Conservation (phyloP, 92 coral and sea anemone species). For the Heliopora coerulea region DNA sequence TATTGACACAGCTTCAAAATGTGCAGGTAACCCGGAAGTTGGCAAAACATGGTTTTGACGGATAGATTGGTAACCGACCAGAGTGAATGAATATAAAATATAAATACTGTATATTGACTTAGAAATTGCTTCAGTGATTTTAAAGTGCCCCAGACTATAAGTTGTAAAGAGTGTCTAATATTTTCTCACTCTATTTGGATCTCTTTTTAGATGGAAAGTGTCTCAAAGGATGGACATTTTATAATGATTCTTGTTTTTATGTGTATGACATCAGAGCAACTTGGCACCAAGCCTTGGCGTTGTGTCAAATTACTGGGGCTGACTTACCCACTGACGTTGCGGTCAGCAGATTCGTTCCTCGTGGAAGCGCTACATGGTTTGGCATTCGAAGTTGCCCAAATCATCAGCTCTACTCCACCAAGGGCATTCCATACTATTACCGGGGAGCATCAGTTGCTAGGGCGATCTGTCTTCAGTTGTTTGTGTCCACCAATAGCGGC, state of each 20-base stretch:
- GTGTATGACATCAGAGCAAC: constrained; percentile 5
- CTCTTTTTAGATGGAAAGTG: constrained; percentile 12
- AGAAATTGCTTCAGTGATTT: too few species aligned
- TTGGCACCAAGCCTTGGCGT: constrained; percentile 39
- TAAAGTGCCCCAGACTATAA: too few species aligned
- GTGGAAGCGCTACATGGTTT: constrained; percentile 17
- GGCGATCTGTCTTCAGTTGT: constrained; percentile 1
- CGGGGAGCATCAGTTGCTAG: neutral
- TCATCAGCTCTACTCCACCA: neutral
- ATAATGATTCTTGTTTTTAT: constrained; percentile 6
- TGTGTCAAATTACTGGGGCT: constrained; percentile 23
- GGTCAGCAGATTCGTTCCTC: neutral
- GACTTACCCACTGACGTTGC: constrained; percentile 17
- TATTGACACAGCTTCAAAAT: too few species aligned
- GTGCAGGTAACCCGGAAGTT: too few species aligned
- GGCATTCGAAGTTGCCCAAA: constrained; percentile 32
- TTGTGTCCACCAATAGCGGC: neutral
- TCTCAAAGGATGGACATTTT: constrained; percentile 24
- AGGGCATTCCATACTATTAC: neutral
- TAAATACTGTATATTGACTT: too few species aligned
- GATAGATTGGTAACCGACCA: too few species aligned
- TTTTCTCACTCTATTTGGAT: too few species aligned
- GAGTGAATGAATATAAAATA: too few species aligned
- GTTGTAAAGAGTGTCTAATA: too few species aligned
- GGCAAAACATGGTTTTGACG: too few species aligned